These are phyloP conservation scores for Anagrus nilaparvatae DNA, from an alignment of 1,140 invertebrate genomes.

Conservation along the genomic window DNA sequence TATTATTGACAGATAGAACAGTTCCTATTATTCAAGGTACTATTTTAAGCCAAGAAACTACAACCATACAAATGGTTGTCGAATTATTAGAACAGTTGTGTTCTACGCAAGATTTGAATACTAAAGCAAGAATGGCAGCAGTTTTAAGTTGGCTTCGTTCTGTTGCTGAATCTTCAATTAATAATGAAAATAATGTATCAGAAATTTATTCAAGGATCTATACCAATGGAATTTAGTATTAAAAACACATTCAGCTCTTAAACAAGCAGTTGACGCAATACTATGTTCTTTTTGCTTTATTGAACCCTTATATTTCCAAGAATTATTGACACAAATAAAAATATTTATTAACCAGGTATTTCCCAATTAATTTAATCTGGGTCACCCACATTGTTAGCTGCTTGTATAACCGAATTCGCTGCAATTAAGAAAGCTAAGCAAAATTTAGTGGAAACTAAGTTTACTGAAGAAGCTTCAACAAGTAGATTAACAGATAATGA, in stretches of 20 bases:
- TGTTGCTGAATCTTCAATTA: slow-evolving; percentile 38
- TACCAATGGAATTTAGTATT: slow-evolving; percentile 66
- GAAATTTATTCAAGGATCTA: too few relatives aligned
- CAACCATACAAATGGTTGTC: slow-evolving; percentile 59
- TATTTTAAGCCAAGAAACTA: slow-evolving; percentile 32
- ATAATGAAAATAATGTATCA: slow-evolving; percentile 16
- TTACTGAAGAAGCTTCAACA: too few relatives aligned
- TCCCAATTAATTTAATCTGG: slow-evolving; percentile 66
- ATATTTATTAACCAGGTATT: slow-evolving; percentile 57
- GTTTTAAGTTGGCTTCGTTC: slow-evolving; percentile 53
- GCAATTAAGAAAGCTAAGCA: slow-evolving; percentile 23
- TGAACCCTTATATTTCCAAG: slow-evolving; percentile 61
- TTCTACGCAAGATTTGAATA: slow-evolving; percentile 43
- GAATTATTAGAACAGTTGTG: slow-evolving; percentile 71
- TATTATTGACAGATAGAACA: slow-evolving; percentile 47
- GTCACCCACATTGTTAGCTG: slow-evolving; percentile 56
- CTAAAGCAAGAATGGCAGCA: slow-evolving; percentile 43
- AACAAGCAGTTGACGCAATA: slow-evolving; percentile 67
- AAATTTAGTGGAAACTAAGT: neutral
- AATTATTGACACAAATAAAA: slow-evolving; percentile 62
- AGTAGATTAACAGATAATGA: slow-evolving; percentile 40
- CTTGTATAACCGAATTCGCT: slow-evolving; percentile 32
- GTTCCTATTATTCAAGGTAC: slow-evolving; percentile 32
- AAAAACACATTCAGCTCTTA: slow-evolving; percentile 56
- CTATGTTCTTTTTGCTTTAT: slow-evolving; percentile 79